Percentiles rank a stretch among this genome's conserved stretches.
Evolutionary conservation across 1,140 invertebrate species (phyloP).

Genomic region (Lepidurus arcticus): DNA sequence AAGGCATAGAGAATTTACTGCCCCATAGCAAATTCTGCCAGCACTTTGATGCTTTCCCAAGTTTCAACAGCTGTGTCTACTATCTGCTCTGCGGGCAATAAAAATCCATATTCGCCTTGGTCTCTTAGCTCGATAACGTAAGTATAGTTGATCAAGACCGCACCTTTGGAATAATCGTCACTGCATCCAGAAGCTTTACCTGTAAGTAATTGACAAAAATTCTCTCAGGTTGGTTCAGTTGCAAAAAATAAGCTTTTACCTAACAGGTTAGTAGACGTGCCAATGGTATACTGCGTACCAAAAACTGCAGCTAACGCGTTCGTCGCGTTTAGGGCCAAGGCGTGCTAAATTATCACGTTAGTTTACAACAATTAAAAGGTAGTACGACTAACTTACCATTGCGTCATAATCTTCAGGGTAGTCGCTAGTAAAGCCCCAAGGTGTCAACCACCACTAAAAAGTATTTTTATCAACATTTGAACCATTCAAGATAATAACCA

Average conservation of each 20-base stretch:
- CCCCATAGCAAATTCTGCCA: constrained; percentile 1
- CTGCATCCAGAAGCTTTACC: constrained; percentile 12
- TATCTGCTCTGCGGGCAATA: constrained; percentile 50
- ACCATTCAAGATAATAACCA: background rate
- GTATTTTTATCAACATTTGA: constrained; percentile 9
- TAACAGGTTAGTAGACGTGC: constrained; percentile 40
- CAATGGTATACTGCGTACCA: constrained; percentile 41
- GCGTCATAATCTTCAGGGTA: constrained; percentile 41
- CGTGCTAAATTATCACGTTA: constrained; percentile 16
- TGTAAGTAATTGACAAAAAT: background rate
- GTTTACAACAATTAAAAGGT: background rate
- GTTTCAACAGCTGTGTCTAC: constrained; percentile 52
- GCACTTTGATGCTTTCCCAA: constrained; percentile 47
- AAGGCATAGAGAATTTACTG: background rate
- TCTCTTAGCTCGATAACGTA: constrained; percentile 46
- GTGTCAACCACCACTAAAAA: constrained; percentile 68
- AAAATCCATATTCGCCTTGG: constrained; percentile 48
- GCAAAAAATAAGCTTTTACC: constrained; percentile 38
- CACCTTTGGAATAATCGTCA: constrained; percentile 29
- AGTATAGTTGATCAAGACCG: constrained; percentile 7
- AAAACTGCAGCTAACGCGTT: constrained; percentile 36
- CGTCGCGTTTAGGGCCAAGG: constrained; percentile 35
- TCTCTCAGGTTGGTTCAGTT: background rate
- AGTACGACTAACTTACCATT: constrained; percentile 37
- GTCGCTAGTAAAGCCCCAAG: constrained; percentile 41